phyloP scores from a whole-genome alignment of 1,140 invertebrate genomes.

The Agraylea sexmaculata region DNA sequence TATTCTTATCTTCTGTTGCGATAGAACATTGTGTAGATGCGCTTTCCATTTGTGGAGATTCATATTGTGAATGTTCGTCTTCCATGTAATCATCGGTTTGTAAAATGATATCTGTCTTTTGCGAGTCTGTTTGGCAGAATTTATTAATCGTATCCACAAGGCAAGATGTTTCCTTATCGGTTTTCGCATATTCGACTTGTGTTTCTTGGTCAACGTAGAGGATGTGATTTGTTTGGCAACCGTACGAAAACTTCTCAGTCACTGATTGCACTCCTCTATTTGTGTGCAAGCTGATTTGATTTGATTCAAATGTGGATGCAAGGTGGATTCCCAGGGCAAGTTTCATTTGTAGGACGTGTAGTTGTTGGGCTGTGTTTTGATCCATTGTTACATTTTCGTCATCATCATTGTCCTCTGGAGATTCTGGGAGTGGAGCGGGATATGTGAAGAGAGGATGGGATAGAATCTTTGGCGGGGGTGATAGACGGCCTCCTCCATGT shows the following conservation, averaged over 20 bases:
- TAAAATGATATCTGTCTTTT: constrained; percentile 20
- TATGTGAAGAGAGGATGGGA: constrained; percentile 20
- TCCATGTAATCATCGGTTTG: constrained; percentile 24
- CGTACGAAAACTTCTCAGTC: constrained; percentile 31
- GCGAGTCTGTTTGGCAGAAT: no score
- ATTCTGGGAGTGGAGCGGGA: constrained; percentile 26
- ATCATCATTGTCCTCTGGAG: constrained; percentile 14
- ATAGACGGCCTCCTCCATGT: constrained; percentile 30
- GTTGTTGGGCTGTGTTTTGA: constrained; percentile 25
- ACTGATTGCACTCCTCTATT: constrained; percentile 30
- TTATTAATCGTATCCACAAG: no score
- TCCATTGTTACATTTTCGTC: constrained; percentile 24
- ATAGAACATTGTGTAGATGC: no score
- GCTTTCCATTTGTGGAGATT: no score
- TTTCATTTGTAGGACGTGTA: constrained; percentile 34
- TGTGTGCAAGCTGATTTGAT: constrained; percentile 28
- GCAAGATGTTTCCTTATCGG: no score
- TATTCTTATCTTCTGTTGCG: no score
- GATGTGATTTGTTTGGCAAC: constrained; percentile 34
- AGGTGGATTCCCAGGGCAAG: constrained; percentile 30
- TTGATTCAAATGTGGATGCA: constrained; percentile 30
- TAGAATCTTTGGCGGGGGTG: constrained; percentile 22
- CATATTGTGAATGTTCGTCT: neutral
- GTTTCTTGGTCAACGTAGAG: constrained; percentile 30
- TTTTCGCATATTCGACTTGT: no score